These are phyloP conservation scores for Spodoptera exigua DNA, from an alignment of 2,888 invertebrate genomes.

Conservation along the genomic window DNA sequence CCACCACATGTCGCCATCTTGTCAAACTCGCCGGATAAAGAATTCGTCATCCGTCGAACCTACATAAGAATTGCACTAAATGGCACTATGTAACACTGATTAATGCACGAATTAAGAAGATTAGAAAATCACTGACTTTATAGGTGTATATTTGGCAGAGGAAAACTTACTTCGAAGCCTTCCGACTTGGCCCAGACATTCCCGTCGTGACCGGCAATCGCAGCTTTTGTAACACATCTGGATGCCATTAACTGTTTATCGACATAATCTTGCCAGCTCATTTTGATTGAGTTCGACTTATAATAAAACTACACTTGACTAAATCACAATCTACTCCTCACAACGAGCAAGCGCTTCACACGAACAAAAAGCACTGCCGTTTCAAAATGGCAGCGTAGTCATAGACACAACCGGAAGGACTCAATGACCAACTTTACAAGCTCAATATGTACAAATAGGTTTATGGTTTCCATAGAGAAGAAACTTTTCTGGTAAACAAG, in stretches of 20 bases:
- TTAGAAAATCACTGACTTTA: slow-evolving; percentile 73
- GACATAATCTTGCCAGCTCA: slow-evolving; percentile 99
- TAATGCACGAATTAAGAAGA: slow-evolving; percentile 59
- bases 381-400: slow-evolving; percentile 87
- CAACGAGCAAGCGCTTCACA: slow-evolving; percentile 89
- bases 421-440: slow-evolving; percentile 66
- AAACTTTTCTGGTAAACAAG: no score
- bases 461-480: slow-evolving; percentile 18
- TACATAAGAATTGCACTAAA: slow-evolving; percentile 63
- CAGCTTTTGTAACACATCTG: slow-evolving; percentile 97
- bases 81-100: slow-evolving; percentile 61
- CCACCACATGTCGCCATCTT: slow-evolving; percentile 89
- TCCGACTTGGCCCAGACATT: slow-evolving; percentile 98
- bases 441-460: slow-evolving; percentile 10
- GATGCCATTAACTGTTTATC: slow-evolving; percentile 98
- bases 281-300: slow-evolving; percentile 90
- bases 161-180: slow-evolving; percentile 96
- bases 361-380: slow-evolving; percentile 89
- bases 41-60: slow-evolving; percentile 78
- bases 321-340: slow-evolving; percentile 84
- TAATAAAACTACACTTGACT: slow-evolving; percentile 88
- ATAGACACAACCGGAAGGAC: slow-evolving; percentile 83
- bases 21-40: slow-evolving; percentile 84
- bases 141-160: slow-evolving; percentile 67
- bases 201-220: slow-evolving; percentile 98